These are phyloP conservation scores for Aphaenogaster rudis DNA, from an alignment of 1,140 invertebrate species.

Conservation along the genomic window DNA sequence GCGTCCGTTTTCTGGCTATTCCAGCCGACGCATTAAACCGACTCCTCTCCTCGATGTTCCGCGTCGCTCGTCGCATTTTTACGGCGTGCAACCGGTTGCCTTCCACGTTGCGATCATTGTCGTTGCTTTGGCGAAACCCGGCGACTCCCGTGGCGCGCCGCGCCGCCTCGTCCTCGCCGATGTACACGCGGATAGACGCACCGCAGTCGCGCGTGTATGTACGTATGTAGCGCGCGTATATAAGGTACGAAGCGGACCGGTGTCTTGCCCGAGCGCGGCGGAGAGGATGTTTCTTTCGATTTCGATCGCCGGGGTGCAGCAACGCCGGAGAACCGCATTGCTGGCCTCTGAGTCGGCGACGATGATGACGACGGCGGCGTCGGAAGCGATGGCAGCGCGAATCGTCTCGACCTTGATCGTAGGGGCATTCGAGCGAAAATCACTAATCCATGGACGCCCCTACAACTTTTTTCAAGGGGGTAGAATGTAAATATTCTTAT, in stretches of 20 bases:
- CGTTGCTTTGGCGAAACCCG: conserved; percentile 84
- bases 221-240: neutral
- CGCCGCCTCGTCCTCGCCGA: conserved; percentile 53
- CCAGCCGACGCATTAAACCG: conserved; percentile 78
- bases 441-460: too few species aligned
- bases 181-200: conserved; percentile 19
- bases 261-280: neutral
- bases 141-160: conserved; percentile 76
- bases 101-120: conserved; percentile 84
- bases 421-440: too few species aligned
- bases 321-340: conserved; percentile 82
- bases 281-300: conserved; percentile 83
- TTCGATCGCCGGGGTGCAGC: conserved; percentile 81
- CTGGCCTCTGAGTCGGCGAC: conserved; percentile 80
- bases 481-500: too few species aligned
- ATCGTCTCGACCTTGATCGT: neutral
- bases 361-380: conserved; percentile 49
- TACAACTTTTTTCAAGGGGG: too few species aligned
- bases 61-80: conserved; percentile 82
- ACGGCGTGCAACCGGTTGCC: conserved; percentile 85
- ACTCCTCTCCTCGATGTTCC: conserved; percentile 77
- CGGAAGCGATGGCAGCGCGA: neutral
- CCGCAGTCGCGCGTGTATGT: neutral
- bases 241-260: conserved; percentile 9
- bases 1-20: conserved; percentile 75